Percentiles rank a stretch among this genome's conserved stretches.
phyloP scores from a whole-genome alignment of 2,888 invertebrate species.

The Andrena marginata region DNA sequence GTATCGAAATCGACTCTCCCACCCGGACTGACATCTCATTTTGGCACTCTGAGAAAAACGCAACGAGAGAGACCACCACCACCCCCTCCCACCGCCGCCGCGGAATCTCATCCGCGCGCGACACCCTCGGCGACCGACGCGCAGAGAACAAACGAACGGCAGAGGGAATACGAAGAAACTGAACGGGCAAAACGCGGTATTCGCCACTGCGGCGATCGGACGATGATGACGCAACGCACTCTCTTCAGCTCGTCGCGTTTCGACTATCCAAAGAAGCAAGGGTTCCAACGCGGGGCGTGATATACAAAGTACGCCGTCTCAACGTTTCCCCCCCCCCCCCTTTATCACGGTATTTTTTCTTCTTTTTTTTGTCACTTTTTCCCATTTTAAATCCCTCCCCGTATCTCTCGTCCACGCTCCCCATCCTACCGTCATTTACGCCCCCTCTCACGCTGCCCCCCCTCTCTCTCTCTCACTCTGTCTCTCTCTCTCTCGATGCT shows the following conservation, averaged over 20 bases:
- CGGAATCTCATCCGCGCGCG: neutral
- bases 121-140: conserved; percentile 1
- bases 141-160: conserved; percentile 14
- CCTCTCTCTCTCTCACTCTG: conserved; percentile 6
- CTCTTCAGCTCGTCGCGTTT: conserved; percentile 41
- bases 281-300: conserved; percentile 25
- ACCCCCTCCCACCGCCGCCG: no score
- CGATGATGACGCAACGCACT: conserved; percentile 29
- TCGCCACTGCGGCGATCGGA: conserved; percentile 10
- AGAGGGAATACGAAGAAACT: conserved; percentile 20
- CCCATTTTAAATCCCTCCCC: conserved; percentile 7
- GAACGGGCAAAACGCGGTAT: conserved; percentile 33
- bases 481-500: conserved; percentile 1
- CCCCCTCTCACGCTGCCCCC: neutral
- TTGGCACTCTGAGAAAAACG: conserved; percentile 84
- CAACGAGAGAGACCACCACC: conserved; percentile 61
- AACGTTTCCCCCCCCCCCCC: no score
- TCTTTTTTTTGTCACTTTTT: conserved; percentile 45
- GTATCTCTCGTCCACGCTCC: conserved; percentile 4
- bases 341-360: neutral
- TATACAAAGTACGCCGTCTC: no score
- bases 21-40: conserved; percentile 52
- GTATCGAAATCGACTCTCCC: neutral
- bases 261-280: conserved; percentile 38
- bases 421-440: conserved; percentile 19